A percentile compares a stretch with the other conserved stretches of the same genome.
These are phyloP conservation scores for Pseudoatta argentina DNA, from an alignment of 1,140 invertebrate genomes.

Conservation along the genomic window DNA sequence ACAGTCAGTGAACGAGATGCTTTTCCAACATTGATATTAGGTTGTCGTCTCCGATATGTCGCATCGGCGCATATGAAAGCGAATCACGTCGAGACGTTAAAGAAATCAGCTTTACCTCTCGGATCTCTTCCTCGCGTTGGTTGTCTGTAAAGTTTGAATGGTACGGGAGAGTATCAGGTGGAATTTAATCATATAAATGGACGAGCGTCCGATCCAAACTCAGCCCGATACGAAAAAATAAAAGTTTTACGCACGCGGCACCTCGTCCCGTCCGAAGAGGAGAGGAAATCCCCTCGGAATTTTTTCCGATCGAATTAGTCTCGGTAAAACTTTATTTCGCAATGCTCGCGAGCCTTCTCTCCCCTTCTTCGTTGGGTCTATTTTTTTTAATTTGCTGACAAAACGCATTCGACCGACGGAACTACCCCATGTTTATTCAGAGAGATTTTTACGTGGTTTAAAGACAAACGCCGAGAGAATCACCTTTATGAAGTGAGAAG, in stretches of 20 bases:
- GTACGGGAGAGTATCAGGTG: slow-evolving; percentile 71
- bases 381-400: slow-evolving; percentile 63
- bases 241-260: slow-evolving; percentile 70
- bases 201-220: slow-evolving; percentile 67
- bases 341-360: slow-evolving; percentile 31
- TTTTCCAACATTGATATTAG: slow-evolving; percentile 37
- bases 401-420: slow-evolving; percentile 1
- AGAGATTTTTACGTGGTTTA: slow-evolving; percentile 39
- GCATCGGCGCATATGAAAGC: slow-evolving; percentile 11
- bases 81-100: slow-evolving; percentile 46
- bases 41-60: not conserved
- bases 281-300: slow-evolving; percentile 60
- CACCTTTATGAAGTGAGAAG: not conserved
- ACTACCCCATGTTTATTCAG: slow-evolving; percentile 63
- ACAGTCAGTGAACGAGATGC: not conserved
- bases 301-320: slow-evolving; percentile 76
- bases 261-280: not conserved
- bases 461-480: slow-evolving; percentile 26
- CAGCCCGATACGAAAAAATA: slow-evolving; percentile 69
- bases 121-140: slow-evolving; percentile 54
- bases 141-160: slow-evolving; percentile 77
- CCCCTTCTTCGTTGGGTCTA: slow-evolving; percentile 38
- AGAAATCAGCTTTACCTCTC: slow-evolving; percentile 41
- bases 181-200: slow-evolving; percentile 81
- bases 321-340: slow-evolving; percentile 69